A percentile compares a stretch with the other conserved stretches of the same genome.
These are phyloP conservation scores for Saturnia japonica DNA, from an alignment of 2,888 invertebrate genomes.

Conservation along the genomic window DNA sequence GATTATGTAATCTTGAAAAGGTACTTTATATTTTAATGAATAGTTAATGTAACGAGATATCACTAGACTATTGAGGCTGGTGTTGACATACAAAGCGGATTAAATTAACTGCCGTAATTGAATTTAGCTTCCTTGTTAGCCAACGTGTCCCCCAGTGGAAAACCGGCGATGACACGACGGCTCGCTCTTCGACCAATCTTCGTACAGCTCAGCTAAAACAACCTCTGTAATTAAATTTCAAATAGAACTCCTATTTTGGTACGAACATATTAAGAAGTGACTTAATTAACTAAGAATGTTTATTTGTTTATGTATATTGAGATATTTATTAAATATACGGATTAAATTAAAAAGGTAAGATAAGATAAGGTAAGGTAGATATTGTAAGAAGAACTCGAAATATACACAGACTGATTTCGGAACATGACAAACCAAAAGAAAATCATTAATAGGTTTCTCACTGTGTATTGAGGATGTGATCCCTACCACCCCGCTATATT, in stretches of 20 bases:
- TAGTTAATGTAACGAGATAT: slow-evolving; percentile 43
- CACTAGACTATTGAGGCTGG: slow-evolving; percentile 61
- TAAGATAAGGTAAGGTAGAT: too few relatives aligned
- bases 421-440: too few relatives aligned
- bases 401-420: too few relatives aligned
- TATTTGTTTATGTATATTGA: neutral
- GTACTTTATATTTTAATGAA: slow-evolving; percentile 23
- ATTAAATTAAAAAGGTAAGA: neutral
- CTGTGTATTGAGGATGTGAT: too few relatives aligned
- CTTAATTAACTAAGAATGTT: neutral
- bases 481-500: too few relatives aligned
- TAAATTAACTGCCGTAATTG: slow-evolving; percentile 82
- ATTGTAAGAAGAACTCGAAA: neutral
- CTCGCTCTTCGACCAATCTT: slow-evolving; percentile 36
- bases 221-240: slow-evolving; percentile 29
- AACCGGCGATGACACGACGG: slow-evolving; percentile 34
- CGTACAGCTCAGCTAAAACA: slow-evolving; percentile 30
- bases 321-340: neutral
- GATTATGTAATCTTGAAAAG: slow-evolving; percentile 1
- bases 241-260: slow-evolving; percentile 23
- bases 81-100: slow-evolving; percentile 74
- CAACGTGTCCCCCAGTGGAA: slow-evolving; percentile 62
- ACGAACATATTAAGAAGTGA: slow-evolving; percentile 10
- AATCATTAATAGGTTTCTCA: too few relatives aligned
- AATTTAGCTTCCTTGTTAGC: slow-evolving; percentile 79